Percentiles rank a stretch among this genome's conserved stretches.
These are phyloP conservation scores for Chalcis sispes DNA, from an alignment of 2,888 invertebrate species.

Conservation along the genomic window DNA sequence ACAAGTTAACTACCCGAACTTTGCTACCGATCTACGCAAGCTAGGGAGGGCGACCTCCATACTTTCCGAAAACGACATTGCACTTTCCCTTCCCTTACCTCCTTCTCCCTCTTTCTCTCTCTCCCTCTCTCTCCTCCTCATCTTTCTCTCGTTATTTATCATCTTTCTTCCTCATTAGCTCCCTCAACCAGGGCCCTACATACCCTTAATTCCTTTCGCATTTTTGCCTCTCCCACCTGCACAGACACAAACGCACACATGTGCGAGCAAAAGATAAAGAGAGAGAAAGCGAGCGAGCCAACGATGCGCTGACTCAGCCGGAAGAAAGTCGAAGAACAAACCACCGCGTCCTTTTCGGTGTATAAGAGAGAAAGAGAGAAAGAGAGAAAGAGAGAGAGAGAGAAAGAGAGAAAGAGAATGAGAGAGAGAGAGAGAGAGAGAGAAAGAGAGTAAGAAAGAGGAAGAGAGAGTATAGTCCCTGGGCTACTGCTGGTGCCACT, in stretches of 20 bases:
- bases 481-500: no score
- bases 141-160: conserved; percentile 15
- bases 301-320: conserved; percentile 60
- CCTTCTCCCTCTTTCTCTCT: conserved; percentile 13
- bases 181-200: neutral
- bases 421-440: neutral
- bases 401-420: conserved; percentile 34
- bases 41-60: no score
- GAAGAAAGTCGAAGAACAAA: conserved; percentile 62
- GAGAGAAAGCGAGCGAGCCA: neutral
- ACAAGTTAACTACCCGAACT: no score
- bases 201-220: neutral
- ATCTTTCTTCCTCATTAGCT: conserved; percentile 20
- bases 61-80: conserved; percentile 27
- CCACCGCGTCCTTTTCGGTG: no score
- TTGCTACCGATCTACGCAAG: conserved; percentile 18
- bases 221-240: conserved; percentile 13
- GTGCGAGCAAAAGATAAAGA: neutral
- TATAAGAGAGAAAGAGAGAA: conserved; percentile 22
- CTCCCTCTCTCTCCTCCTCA: neutral
- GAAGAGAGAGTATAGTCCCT: conserved; percentile 14
- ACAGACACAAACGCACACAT: neutral
- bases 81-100: neutral
- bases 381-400: neutral
- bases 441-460: conserved; percentile 1